phyloP scores from a whole-genome alignment of 2,797 vertebrate genomes.

The Perodicticus potto region DNA sequence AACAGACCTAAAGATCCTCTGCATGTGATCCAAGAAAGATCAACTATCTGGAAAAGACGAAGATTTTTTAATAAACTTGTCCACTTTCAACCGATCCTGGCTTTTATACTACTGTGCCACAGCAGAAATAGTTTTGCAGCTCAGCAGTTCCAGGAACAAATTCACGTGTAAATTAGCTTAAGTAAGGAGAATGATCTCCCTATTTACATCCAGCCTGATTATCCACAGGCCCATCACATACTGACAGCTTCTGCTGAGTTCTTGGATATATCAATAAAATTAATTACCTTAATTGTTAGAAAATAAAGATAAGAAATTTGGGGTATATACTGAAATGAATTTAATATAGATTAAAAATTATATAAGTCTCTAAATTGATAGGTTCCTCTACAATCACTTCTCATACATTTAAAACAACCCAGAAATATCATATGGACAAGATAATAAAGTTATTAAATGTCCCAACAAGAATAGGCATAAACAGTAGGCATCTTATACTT shows the following conservation, averaged over 20 bases:
- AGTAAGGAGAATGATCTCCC: conserved; percentile 45
- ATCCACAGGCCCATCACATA: background rate
- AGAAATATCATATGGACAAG: background rate
- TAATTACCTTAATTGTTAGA: conserved; percentile 46
- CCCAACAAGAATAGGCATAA: background rate
- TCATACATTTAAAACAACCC: background rate
- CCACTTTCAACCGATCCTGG: conserved; percentile 5
- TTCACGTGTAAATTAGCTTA: conserved; percentile 34
- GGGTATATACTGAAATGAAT: conserved; percentile 42
- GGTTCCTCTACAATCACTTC: conserved; percentile 42
- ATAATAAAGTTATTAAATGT: conserved; percentile 12
- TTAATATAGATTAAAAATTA: conserved; percentile 13
- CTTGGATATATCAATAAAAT: background rate
- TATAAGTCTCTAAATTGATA: background rate
- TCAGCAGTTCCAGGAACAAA: conserved; percentile 64
- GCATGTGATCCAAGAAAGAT: conserved; percentile 8
- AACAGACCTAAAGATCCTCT: conserved; percentile 54
- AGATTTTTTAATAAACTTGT: conserved; percentile 26
- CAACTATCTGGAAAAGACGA: conserved; percentile 51
- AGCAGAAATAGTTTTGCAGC: conserved; percentile 27
- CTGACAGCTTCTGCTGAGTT: conserved; percentile 23
- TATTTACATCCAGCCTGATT: conserved; percentile 47
- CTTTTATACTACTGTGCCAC: conserved; percentile 22
- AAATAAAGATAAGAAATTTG: conserved; percentile 62
- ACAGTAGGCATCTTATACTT: background rate